Evolutionary conservation across 2,797 vertebrate genomes (phyloP), one percentile per base, ranked within the genome.

Genomic region (Mallotus villosus): DNA sequence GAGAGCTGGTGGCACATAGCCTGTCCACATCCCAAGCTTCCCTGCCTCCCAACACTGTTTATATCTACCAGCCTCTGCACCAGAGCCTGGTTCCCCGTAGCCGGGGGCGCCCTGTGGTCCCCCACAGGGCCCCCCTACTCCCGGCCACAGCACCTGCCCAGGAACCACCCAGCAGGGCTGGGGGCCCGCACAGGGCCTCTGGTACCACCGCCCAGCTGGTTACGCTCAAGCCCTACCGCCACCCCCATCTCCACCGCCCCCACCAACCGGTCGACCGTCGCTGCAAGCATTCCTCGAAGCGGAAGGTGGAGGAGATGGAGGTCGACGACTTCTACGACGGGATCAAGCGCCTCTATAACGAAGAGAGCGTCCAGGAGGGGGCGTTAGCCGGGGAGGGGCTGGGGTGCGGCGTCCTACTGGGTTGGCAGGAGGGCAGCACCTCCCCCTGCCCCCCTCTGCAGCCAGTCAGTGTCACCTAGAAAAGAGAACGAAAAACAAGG

Each of bases 221-320:
- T 64, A 82, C 86, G 16, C 75, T 85, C 37, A 79, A 80, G 70
- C 68, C 70, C 86, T 88, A 80, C 84, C 86, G 78, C 85, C 78
- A 75, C 64, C 58, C 11, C 67, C 83, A 65, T 24, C 75, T 86
- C 3, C 88, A 74, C 74, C 90, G 86, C 77, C 89, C 41, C 41
- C 41, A 46, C 1, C 41, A 90, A 77, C 92, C 88, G 51, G 86
- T 92, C 84, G 87, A 88, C 5, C 55, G 88, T 61, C 85, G 89
- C 75, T 91, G 88, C 92, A 97, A 97, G 78, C 91, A 93, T 82
- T 97, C 96, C 0, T 81, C 96, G 87, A 99, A 99, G 85, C 95
- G 96, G 77, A 99, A 99, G 90, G 96, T 98, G 89, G 97, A 98
- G 82, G 94, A 96, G 90, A 98, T 98, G 96, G 96, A 98, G 85